Evolutionary conservation across 2,888 invertebrate species (phyloP).

Genomic region (Sinelater perroti): DNA sequence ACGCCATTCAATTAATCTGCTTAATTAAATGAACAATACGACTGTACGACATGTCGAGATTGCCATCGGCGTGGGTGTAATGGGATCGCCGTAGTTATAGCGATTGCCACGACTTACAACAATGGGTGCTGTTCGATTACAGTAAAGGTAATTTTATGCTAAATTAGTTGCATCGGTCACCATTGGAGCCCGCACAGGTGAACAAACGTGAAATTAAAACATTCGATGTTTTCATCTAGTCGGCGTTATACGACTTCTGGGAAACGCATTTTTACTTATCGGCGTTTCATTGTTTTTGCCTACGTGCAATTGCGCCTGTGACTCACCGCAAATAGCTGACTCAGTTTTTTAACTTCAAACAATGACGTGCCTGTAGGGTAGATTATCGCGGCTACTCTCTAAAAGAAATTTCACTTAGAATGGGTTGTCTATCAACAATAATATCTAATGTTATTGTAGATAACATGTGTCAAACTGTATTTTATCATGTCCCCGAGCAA

Average conservation of each 20-base stretch:
- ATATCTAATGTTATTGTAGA: too few species aligned
- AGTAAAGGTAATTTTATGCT: slow-evolving; percentile 32
- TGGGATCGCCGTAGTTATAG: slow-evolving; percentile 22
- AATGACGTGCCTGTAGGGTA: too few species aligned
- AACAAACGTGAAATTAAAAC: slow-evolving; percentile 32
- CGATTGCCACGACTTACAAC: slow-evolving; percentile 31
- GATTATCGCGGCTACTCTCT: too few species aligned
- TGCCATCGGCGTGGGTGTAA: slow-evolving; percentile 26
- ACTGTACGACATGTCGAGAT: slow-evolving; percentile 30
- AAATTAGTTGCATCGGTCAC: slow-evolving; percentile 28
- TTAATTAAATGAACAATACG: slow-evolving; percentile 41
- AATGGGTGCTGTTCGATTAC: slow-evolving; percentile 25
- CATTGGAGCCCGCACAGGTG: slow-evolving; percentile 27
- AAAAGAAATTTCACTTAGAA: too few species aligned
- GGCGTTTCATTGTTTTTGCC: neutral
- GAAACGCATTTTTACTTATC: slow-evolving; percentile 15
- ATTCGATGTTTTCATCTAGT: slow-evolving; percentile 27
- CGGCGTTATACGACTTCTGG: slow-evolving; percentile 6
- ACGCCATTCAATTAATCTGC: slow-evolving; percentile 40
- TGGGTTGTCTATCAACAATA: too few species aligned
- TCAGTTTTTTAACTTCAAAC: slow-evolving; percentile 1
- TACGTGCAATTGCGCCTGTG: neutral
- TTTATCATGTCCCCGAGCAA: slow-evolving; percentile 4
- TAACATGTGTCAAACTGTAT: too few species aligned
- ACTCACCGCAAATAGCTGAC: neutral